These are phyloP conservation scores for Stenopsyche tienmushanensis DNA, from an alignment of 1,140 invertebrate genomes.

Conservation along the genomic window DNA sequence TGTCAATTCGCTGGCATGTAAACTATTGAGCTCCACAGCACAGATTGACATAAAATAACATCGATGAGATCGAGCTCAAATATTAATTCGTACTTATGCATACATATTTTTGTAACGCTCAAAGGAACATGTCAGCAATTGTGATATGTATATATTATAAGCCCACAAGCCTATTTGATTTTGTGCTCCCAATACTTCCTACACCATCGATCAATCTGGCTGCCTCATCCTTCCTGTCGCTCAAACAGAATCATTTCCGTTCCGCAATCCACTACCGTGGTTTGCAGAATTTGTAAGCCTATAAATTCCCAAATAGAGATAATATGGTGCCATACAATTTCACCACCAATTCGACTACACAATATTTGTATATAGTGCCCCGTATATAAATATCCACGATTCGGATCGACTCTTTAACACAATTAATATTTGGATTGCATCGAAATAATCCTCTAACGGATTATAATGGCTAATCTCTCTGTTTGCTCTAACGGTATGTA, in stretches of 20 bases:
- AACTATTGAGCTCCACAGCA: too few relatives aligned
- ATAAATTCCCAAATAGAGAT: slow-evolving; percentile 15
- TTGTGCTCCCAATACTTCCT: slow-evolving; percentile 3
- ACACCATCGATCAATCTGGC: slow-evolving; percentile 23
- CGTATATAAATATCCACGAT: not conserved
- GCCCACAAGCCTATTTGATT: slow-evolving; percentile 19
- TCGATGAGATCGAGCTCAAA: too few relatives aligned
- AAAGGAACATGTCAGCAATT: too few relatives aligned
- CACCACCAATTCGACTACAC: not conserved
- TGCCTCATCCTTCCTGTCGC: not conserved
- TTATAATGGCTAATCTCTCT: too few relatives aligned
- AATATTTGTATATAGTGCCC: not conserved
- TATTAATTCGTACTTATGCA: too few relatives aligned
- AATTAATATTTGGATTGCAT: slow-evolving; percentile 8
- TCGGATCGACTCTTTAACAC: not conserved
- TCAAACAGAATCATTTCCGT: slow-evolving; percentile 15
- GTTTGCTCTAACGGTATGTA: too few relatives aligned
- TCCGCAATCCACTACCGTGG: not conserved
- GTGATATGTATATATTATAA: too few relatives aligned
- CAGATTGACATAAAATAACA: too few relatives aligned
- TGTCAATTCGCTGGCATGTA: too few relatives aligned
- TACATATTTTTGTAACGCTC: too few relatives aligned
- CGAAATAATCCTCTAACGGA: not conserved
- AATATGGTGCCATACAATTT: slow-evolving; percentile 1
- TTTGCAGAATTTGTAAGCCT: not conserved